Evolutionary conservation across 2,797 vertebrate genomes (phyloP).

Genomic region (Amblyraja radiata): DNA sequence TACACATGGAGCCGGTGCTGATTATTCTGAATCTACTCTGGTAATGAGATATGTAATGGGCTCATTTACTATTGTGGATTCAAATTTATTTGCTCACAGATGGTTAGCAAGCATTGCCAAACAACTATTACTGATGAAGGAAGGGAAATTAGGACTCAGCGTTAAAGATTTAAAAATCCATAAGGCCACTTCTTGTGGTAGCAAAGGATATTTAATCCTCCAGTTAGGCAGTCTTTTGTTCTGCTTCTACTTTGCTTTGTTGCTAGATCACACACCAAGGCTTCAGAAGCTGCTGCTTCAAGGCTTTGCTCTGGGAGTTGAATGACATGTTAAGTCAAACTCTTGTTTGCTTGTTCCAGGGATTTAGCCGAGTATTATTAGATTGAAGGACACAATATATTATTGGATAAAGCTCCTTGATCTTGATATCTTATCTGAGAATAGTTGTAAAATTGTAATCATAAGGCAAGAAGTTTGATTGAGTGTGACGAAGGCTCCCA

Average conservation of each 20-base stretch:
- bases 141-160: neutral
- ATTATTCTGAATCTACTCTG: neutral
- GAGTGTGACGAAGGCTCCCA: too few relatives aligned
- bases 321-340: neutral
- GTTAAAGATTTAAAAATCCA: neutral
- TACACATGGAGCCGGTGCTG: neutral
- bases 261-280: neutral
- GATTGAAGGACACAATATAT: neutral
- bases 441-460: too few relatives aligned
- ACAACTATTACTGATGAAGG: neutral
- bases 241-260: neutral
- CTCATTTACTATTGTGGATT: constrained; percentile 7
- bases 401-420: too few relatives aligned
- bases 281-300: neutral
- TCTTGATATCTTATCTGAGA: too few relatives aligned
- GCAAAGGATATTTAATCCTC: neutral
- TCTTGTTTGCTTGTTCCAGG: neutral
- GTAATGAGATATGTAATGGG: neutral
- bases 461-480: too few relatives aligned
- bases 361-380: neutral
- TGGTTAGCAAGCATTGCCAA: neutral
- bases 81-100: constrained; percentile 7
- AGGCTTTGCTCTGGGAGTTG: neutral
- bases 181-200: neutral
- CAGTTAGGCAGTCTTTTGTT: neutral